Evolutionary conservation across 2,797 vertebrate genomes (phyloP).

Genomic region (Ptychadena robeensis): DNA sequence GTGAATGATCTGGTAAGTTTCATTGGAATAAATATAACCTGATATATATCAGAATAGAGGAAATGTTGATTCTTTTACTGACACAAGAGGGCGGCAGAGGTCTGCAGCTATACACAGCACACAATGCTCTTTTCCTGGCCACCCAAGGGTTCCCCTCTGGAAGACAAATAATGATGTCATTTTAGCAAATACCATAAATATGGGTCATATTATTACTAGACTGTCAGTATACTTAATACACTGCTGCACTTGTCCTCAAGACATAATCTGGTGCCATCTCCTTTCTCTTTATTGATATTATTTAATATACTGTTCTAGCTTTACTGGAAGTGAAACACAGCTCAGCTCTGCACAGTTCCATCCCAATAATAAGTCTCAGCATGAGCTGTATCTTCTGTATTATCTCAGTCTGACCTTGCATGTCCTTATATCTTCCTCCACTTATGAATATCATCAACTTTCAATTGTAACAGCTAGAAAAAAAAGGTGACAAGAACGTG

Average conservation of each 20-base stretch:
- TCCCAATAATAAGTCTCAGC: constrained; percentile 25
- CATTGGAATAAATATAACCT: background rate
- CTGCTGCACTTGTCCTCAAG: background rate
- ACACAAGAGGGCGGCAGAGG: constrained; percentile 41
- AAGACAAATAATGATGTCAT: constrained; percentile 27
- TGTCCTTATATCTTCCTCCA: constrained; percentile 48
- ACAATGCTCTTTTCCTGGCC: background rate
- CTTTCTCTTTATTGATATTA: background rate
- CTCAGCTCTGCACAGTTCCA: background rate
- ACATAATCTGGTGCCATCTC: background rate
- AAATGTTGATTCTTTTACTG: background rate
- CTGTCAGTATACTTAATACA: constrained; percentile 11
- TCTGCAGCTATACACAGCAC: background rate
- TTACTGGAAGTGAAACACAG: background rate
- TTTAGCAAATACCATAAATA: constrained; percentile 17
- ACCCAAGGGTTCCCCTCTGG: constrained; percentile 22
- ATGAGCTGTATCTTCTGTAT: constrained; percentile 29
- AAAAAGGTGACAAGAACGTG: constrained; percentile 34
- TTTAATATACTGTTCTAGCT: background rate
- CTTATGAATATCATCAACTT: constrained; percentile 55
- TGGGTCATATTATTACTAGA: constrained; percentile 13
- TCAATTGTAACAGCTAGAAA: constrained; percentile 28
- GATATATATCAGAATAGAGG: background rate
- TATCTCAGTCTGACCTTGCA: constrained; percentile 47
- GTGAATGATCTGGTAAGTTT: too few relatives aligned